Percentiles rank a stretch among this genome's conserved stretches.
These are phyloP conservation scores for Tenthredo livida DNA, from an alignment of 2,888 invertebrate species.

Conservation along the genomic window DNA sequence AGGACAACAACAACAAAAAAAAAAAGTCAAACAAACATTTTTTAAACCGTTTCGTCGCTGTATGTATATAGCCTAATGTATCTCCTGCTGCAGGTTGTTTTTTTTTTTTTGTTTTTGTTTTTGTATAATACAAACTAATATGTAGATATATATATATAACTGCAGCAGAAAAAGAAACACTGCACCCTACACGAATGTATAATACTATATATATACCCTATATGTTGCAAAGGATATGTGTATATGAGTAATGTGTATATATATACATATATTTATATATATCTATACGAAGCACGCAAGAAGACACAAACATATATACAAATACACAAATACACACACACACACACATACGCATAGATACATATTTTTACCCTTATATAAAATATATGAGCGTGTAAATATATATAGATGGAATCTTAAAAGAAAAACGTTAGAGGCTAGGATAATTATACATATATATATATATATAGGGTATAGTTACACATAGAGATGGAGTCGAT, in stretches of 20 bases:
- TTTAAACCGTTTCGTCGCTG: neutral
- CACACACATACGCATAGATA: neutral
- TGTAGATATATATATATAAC: neutral
- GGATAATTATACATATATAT: conserved; percentile 9
- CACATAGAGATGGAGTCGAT: neutral
- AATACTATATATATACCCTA: neutral
- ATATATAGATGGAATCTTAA: conserved; percentile 10
- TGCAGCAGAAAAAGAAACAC: neutral
- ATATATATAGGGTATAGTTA: neutral
- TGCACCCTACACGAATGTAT: conserved; percentile 13
- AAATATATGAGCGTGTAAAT: conserved; percentile 21
- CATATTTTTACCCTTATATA: conserved; percentile 5
- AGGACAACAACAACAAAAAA: neutral
- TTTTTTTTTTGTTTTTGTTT: neutral
- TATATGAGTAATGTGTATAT: neutral
- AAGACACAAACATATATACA: neutral
- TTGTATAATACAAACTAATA: neutral
- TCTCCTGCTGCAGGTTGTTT: neutral
- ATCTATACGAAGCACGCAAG: neutral
- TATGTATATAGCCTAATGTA: conserved; percentile 8
- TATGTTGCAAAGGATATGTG: conserved; percentile 1
- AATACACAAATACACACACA: neutral
- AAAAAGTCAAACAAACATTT: neutral
- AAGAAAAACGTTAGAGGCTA: conserved; percentile 1
- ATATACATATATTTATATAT: neutral